These are phyloP conservation scores for Apodemia mormo DNA, from an alignment of 2,888 invertebrate species.

Conservation along the genomic window DNA sequence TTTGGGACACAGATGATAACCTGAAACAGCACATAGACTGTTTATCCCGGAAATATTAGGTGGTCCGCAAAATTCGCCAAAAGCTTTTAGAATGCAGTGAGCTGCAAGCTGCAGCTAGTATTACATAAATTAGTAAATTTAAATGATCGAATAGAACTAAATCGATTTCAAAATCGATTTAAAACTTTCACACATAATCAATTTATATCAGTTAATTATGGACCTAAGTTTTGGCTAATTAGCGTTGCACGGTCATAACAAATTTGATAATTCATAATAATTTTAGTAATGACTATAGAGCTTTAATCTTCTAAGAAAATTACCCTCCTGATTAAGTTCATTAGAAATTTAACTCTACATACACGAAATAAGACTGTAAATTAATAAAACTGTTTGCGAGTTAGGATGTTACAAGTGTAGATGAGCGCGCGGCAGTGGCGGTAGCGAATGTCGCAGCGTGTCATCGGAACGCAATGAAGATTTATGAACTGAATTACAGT, in stretches of 20 bases:
- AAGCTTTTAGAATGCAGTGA: too few relatives aligned
- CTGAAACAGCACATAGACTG: too few relatives aligned
- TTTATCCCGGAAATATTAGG: too few relatives aligned
- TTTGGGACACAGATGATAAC: too few relatives aligned
- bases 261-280: neutral
- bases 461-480: constrained; percentile 81
- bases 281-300: neutral
- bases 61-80: too few relatives aligned
- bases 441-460: constrained; percentile 80
- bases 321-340: neutral
- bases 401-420: constrained; percentile 50
- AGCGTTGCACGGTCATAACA: neutral
- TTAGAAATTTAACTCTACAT: neutral
- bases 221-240: neutral
- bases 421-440: constrained; percentile 57
- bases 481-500: constrained; percentile 75
- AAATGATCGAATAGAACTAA: too few relatives aligned
- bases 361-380: neutral
- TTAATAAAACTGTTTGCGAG: constrained; percentile 33
- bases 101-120: too few relatives aligned
- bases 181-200: too few relatives aligned
- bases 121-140: too few relatives aligned
- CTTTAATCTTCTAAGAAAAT: neutral
- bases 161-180: too few relatives aligned
- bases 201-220: too few relatives aligned